Evolutionary conservation across 2,797 vertebrate species (phyloP), one percentile per base, ranked within the genome.

Genomic region (Falco berigora): DNA sequence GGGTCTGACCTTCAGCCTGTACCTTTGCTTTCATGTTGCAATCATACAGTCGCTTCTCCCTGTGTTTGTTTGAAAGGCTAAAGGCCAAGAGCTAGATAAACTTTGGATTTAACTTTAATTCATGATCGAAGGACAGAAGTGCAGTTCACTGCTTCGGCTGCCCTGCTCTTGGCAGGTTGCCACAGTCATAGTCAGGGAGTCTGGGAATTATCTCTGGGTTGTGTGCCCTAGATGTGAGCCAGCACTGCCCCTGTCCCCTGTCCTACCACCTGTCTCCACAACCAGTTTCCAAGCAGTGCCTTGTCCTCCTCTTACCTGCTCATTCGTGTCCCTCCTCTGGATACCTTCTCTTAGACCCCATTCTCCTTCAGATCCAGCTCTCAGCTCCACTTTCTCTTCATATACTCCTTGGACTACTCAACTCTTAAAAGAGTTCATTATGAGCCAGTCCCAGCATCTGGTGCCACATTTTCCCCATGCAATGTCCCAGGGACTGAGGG

Each of bases 91-190:
- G 47, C 30, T 91, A 81, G 55, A 59, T 44, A 94, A 97, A 94
- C 96, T 93, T 93, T 76, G 88, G 93, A 81, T 94, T 96, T 94
- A 93, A 86, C 86, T 93, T 96, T 92, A 90, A 91, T 94, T 96
- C 14, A 55, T 15, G 72, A 92, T 91, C 91, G 94, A 96, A 97
- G 91, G 75, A 76, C 71, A 59, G 63, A 75, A 79, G 16, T 28
- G 28, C 75, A 59, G 58, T 36, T 94, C 61, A 20, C 61, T 66
- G 5, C 36, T 83, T 50, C 38, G 59, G 62, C 56, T 71, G 49
- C 42, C 24, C 30, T 86, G 24, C 68, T 94, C 20, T 90, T 86
- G 72, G 87, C 79, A 86, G 38, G 46, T 56, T 77, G 81, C 75
- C 86, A 58, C 21, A 66, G 28, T 13, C 27, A 58, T 17, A 77